Evolutionary conservation across 2,797 vertebrate genomes (phyloP), one percentile per base, ranked within the genome.

Genomic region (Acanthiza pusilla): DNA sequence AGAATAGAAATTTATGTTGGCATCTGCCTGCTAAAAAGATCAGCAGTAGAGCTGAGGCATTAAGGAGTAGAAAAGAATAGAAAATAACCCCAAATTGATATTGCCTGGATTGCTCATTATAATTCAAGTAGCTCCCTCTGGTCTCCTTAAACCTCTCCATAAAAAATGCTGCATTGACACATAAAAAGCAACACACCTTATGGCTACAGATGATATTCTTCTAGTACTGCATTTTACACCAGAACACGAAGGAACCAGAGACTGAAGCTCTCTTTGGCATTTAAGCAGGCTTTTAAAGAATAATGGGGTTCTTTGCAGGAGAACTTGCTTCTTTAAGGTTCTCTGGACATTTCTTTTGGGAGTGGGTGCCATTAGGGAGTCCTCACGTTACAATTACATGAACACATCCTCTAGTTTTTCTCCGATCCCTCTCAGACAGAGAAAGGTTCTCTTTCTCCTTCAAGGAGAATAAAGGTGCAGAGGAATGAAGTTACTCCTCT

Each of bases 1-100:
- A 47, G n/a, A 91, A 61, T 8, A 81, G 79, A 81, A 91, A 94
- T 94, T 91, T 73, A 86, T 91, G 58, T 72, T 93, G 94, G 62
- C 73, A 86, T 76, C 61, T 88, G 79, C 47, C 32, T 75, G n/a
- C 83, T 91, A 51, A 43, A 81, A 88, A 73, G 80, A 88, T 84
- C 91, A 86, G 55, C 68, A 38, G n/a, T 43, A 81, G 45, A 80
- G 4, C 27, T 89, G 71, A 85, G 61, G 55, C 45, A 79, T 77
- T 85, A 93, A 85, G 42, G 42, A 85, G 20, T 14, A 60, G 42
- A 72, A 91, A 89, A 27, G 13, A 79, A 29, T 36, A 87, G 43
- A 89, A 94, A 94, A 92, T 60, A 76, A 71, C 18, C 25, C 30
- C 67, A 88, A 71, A 85, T 9, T 77, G 16, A 82, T 89, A 60